Percentiles rank a stretch among this genome's conserved stretches.
phyloP scores from a whole-genome alignment of 2,888 invertebrate genomes.

The Eurytoma adleriae region DNA sequence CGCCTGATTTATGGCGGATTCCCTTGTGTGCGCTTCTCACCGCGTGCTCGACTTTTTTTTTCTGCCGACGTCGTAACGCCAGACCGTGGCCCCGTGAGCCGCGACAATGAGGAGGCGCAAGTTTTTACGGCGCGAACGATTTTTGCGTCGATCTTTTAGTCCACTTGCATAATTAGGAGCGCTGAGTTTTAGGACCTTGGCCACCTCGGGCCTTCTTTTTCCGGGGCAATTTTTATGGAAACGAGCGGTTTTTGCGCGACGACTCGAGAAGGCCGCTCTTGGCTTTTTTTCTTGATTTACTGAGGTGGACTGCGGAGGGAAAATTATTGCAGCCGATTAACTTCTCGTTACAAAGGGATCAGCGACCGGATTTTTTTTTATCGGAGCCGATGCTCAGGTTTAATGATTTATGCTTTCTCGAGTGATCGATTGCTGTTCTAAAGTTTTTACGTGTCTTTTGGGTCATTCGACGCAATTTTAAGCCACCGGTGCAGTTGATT shows the following conservation, averaged over 20 bases:
- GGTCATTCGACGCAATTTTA: too few relatives aligned
- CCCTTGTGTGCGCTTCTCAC: conserved; percentile 4
- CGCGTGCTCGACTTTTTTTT: conserved; percentile 6
- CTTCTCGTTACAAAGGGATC: conserved; percentile 10
- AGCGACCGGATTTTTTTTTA: not conserved
- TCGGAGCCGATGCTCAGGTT: too few relatives aligned
- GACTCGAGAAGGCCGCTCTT: not conserved
- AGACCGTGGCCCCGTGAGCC: too few relatives aligned
- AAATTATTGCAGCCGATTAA: conserved; percentile 26
- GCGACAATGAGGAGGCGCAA: not conserved
- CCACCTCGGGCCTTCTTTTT: not conserved
- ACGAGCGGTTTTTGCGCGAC: not conserved
- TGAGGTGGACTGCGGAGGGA: conserved; percentile 4
- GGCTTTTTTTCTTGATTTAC: conserved; percentile 30
- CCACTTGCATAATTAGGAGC: too few relatives aligned
- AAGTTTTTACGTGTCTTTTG: too few relatives aligned
- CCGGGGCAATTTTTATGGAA: not conserved
- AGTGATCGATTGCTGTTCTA: not conserved
- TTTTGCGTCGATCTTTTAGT: conserved; percentile 4
- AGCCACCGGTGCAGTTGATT: too few relatives aligned
- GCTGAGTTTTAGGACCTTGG: too few relatives aligned
- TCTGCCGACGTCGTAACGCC: too few relatives aligned
- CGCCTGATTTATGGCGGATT: conserved; percentile 39
- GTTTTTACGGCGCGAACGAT: conserved; percentile 33
- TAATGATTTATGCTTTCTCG: not conserved